Conservation (phyloP, 2,797 vertebrate species). For the Mormyrus proboscirostris region DNA sequence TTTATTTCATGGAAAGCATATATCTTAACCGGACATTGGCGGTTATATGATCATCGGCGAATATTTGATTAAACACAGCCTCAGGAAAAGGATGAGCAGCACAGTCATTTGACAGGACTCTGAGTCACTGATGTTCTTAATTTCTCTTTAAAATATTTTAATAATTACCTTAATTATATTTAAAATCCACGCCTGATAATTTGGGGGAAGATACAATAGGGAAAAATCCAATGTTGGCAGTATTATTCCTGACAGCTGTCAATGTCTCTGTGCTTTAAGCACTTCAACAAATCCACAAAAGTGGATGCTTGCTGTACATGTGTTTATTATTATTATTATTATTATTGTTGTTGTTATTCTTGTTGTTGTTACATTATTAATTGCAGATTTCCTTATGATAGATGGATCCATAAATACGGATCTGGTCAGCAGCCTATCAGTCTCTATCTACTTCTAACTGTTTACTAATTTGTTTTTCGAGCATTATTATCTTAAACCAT, state of each 20-base stretch:
- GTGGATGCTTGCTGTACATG: neutral
- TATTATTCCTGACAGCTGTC: slow-evolving; percentile 13
- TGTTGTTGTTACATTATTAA: neutral
- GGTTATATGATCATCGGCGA: neutral
- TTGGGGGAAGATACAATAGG: neutral
- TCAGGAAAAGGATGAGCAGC: neutral
- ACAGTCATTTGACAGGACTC: neutral
- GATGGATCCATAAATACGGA: slow-evolving; percentile 6
- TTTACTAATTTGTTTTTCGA: neutral
- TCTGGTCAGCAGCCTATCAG: neutral
- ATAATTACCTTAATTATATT: neutral
- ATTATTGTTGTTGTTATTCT: neutral
- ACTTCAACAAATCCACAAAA: neutral
- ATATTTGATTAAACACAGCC: slow-evolving; percentile 9
- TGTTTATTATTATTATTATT: neutral
- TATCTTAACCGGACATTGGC: neutral
- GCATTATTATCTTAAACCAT: neutral
- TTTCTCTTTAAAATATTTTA: neutral
- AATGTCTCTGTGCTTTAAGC: neutral
- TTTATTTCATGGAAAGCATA: neutral
- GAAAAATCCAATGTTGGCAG: neutral
- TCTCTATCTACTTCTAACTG: neutral
- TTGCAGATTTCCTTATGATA: neutral
- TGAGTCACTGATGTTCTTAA: neutral
- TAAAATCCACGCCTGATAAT: neutral